Conservation (phyloP, 2,888 invertebrate genomes). For the Ophion costatus region DNA sequence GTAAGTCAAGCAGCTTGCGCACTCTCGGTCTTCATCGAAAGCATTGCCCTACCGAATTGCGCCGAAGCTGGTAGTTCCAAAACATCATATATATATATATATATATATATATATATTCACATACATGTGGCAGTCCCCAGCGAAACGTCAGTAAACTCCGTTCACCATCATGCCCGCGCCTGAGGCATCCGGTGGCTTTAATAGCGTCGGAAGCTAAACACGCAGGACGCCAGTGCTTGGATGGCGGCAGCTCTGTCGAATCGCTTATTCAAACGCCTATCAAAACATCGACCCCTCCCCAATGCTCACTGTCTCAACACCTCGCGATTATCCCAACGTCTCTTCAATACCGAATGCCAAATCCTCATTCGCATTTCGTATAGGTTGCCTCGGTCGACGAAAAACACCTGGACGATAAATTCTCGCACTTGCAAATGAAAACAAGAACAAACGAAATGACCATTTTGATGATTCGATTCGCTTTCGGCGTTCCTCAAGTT, state of each 20-base stretch:
- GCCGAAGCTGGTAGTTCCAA: slow-evolving; percentile 26
- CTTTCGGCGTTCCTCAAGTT: not conserved
- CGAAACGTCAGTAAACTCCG: slow-evolving; percentile 29
- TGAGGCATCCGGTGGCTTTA: slow-evolving; percentile 41
- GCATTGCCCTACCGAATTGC: slow-evolving; percentile 45
- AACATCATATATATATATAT: not conserved
- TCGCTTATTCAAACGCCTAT: slow-evolving; percentile 59
- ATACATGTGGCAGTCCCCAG: slow-evolving; percentile 7
- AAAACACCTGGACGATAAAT: not conserved
- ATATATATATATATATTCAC: slow-evolving; percentile 1
- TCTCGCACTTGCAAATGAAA: not conserved
- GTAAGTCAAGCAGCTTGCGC: slow-evolving; percentile 66
- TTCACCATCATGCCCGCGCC: slow-evolving; percentile 46
- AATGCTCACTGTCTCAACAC: slow-evolving; percentile 21
- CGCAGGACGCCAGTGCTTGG: slow-evolving; percentile 17
- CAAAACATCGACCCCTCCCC: slow-evolving; percentile 35
- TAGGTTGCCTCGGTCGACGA: not conserved
- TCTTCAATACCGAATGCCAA: slow-evolving; percentile 27
- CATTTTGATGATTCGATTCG: not conserved
- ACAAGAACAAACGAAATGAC: not conserved
- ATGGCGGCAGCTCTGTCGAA: slow-evolving; percentile 27
- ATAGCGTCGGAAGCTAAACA: slow-evolving; percentile 57
- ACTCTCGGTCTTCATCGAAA: slow-evolving; percentile 45
- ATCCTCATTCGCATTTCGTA: slow-evolving; percentile 1
- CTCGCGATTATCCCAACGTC: slow-evolving; percentile 1